Percentiles rank a stretch among this genome's conserved stretches.
These are phyloP conservation scores for Pituophis catenifer DNA, from an alignment of 2,113 vertebrate species.

Conservation along the genomic window DNA sequence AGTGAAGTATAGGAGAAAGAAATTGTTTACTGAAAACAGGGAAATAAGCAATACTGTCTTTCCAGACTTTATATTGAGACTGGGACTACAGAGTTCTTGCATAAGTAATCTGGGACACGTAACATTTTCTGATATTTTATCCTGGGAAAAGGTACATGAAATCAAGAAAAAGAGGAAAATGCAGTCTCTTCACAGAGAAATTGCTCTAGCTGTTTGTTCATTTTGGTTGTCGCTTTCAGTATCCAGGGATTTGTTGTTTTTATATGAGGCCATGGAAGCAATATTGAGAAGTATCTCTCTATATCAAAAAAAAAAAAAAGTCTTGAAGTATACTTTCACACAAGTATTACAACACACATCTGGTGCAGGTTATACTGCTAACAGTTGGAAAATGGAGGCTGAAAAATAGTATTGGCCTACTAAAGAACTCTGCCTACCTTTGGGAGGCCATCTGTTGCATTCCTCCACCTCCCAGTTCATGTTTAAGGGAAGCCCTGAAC, in stretches of 20 bases:
- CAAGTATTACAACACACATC: background rate
- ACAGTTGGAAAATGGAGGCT: background rate
- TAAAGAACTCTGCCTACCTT: background rate
- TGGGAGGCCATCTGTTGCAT: background rate
- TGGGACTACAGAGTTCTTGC: background rate
- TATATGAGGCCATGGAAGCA: background rate
- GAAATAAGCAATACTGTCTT: background rate
- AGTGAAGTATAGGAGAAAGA: background rate
- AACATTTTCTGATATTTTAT: background rate
- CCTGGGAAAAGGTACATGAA: background rate
- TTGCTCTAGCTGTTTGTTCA: background rate
- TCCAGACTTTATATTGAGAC: background rate
- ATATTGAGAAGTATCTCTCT: background rate
- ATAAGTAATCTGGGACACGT: background rate
- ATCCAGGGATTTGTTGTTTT: background rate
- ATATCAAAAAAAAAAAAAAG: background rate
- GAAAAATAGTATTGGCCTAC: background rate
- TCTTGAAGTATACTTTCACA: background rate
- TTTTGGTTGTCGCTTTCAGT: background rate
- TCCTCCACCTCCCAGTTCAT: background rate
- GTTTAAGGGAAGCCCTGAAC: background rate
- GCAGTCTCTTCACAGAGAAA: background rate
- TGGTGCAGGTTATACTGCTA: background rate
- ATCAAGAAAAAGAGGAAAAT: background rate
- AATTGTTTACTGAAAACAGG: background rate